Conservation (phyloP, 2,797 vertebrate species). For the Tadarida brasiliensis region DNA sequence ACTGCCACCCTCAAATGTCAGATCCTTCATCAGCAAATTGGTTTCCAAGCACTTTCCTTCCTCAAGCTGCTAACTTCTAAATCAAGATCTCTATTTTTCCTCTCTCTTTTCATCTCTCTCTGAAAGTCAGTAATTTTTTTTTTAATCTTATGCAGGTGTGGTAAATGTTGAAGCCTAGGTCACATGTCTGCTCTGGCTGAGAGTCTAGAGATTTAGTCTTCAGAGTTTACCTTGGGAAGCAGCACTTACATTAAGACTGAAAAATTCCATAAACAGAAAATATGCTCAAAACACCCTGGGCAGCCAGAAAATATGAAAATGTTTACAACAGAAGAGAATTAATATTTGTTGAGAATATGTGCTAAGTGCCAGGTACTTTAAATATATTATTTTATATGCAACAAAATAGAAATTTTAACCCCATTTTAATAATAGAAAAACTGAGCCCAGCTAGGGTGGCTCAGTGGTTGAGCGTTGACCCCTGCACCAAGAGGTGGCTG, state of each 20-base stretch:
- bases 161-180: not conserved
- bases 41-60: not conserved
- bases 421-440: conserved; percentile 11
- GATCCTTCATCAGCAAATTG: not conserved
- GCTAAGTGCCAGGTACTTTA: conserved; percentile 15
- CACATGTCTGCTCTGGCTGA: not conserved
- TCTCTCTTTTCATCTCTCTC: too few species aligned
- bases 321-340: conserved; percentile 1
- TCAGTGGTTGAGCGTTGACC: too few species aligned
- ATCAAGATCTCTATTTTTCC: not conserved
- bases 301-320: conserved; percentile 23
- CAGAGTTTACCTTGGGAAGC: not conserved
- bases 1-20: not conserved
- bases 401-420: not conserved
- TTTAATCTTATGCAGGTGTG: not conserved
- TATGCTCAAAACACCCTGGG: not conserved
- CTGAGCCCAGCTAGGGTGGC: not conserved
- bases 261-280: conserved; percentile 15
- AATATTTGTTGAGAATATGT: conserved; percentile 18
- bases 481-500: too few species aligned
- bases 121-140: too few species aligned
- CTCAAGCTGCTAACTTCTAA: not conserved
- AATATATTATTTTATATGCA: not conserved
- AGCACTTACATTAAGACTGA: not conserved
- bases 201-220: not conserved